Evolutionary conservation across 2,113 vertebrate genomes (phyloP), one percentile per base, ranked within the genome.

Genomic region (Rhynchopsitta pachyrhyncha): DNA sequence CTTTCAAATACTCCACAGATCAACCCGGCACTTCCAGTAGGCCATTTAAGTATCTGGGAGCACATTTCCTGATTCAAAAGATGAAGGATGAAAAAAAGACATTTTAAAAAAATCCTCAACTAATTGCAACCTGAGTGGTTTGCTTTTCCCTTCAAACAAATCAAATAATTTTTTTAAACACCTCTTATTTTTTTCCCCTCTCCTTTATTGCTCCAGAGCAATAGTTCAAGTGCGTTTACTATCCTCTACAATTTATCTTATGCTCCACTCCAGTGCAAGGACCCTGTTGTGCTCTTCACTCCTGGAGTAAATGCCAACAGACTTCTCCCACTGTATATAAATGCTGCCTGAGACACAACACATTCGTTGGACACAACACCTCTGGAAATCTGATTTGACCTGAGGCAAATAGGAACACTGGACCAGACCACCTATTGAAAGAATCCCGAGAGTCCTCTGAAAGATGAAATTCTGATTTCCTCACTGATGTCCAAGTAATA

Each of bases 101-200:
- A 82, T 10, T 46, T 10, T 19, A 76, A 46, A 47, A 44, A 27
- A 22, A 8, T 12, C 31, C 20, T 59, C 57, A 52, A 73, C 31
- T 57, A 69, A 63, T 62, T 25, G 33, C 50, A 28, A 69, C n/a
- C 59, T 20, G 28, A 42, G 19, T 35, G 6, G 14, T 62, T 59
- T 22, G 49, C 13, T 64, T 86, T 46, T 50, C 23, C 23, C 22
- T 63, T 91, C 50, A 79, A 87, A 55, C 8, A 77, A 66, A 55
- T 22, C 9, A 60, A 79, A 2, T 24, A 75, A 68, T 7, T 42
- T 63, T 49, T 57, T 59, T 17, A 93, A 77, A 82, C 7, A 55
- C 7, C 0, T 39, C 15, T 53, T 25, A 35, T 4, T 1, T 15
- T 6, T 1, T 2, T 7, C 6, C 3, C 24, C 28, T 31, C 7